These are phyloP conservation scores for Chrysina gloriosa DNA, from an alignment of 2,888 invertebrate species.

Conservation along the genomic window DNA sequence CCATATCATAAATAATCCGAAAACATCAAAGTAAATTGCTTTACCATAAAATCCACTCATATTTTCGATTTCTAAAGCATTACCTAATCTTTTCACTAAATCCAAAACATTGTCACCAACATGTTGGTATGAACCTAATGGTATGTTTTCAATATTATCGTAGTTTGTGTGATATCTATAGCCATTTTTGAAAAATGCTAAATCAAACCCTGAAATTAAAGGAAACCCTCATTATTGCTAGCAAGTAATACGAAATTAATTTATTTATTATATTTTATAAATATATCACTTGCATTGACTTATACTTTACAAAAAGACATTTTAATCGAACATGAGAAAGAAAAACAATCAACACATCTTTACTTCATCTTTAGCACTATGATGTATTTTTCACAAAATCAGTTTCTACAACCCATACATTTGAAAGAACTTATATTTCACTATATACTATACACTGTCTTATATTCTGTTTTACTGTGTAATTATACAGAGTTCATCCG, in stretches of 20 bases:
- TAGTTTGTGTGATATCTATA: constrained; percentile 75
- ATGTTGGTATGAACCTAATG: constrained; percentile 73
- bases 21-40: constrained; percentile 55
- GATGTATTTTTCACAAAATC: too few relatives aligned
- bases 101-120: constrained; percentile 72
- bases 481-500: too few relatives aligned
- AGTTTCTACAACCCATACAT: too few relatives aligned
- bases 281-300: too few relatives aligned
- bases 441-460: too few relatives aligned
- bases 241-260: neutral
- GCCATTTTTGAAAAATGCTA: constrained; percentile 73
- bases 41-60: constrained; percentile 46
- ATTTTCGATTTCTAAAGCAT: constrained; percentile 57
- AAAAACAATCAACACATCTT: too few relatives aligned
- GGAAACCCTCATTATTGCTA: neutral
- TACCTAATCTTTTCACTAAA: constrained; percentile 61
- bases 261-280: too few relatives aligned
- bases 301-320: too few relatives aligned
- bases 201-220: constrained; percentile 32
- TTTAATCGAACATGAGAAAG: too few relatives aligned
- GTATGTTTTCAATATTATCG: constrained; percentile 69
- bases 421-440: too few relatives aligned
- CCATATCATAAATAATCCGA: constrained; percentile 54
- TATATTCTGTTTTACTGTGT: too few relatives aligned
- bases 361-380: too few relatives aligned